Percentiles rank a stretch among this genome's conserved stretches.
These are phyloP conservation scores for Actenoides lindsayi DNA, from an alignment of 2,113 vertebrate genomes.

Conservation along the genomic window DNA sequence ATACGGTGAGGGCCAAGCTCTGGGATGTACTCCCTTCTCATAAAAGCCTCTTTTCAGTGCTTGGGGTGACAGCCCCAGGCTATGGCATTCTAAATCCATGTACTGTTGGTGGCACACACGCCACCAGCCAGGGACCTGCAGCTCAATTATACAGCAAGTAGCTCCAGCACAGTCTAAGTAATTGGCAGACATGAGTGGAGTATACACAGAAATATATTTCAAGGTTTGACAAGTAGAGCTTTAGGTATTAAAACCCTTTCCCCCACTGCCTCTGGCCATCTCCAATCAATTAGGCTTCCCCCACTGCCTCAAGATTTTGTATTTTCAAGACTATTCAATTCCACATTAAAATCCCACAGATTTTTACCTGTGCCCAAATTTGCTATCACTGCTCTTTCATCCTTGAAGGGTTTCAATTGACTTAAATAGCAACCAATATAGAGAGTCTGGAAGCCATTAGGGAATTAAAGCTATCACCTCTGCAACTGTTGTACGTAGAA, in stretches of 20 bases:
- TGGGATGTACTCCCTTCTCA: no score
- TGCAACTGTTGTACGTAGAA: not conserved
- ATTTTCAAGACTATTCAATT: not conserved
- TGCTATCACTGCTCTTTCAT: not conserved
- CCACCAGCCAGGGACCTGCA: not conserved
- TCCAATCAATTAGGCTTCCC: not conserved
- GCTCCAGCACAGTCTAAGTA: not conserved
- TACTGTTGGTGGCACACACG: no score
- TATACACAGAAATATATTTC: not conserved
- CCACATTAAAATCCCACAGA: not conserved
- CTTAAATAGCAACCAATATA: not conserved
- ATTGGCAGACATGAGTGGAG: not conserved
- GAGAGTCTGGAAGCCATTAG: not conserved
- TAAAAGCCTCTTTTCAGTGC: no score
- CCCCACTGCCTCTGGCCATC: no score
- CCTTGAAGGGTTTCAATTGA: not conserved
- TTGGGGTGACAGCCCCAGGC: no score
- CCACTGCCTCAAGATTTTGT: not conserved
- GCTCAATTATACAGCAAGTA: not conserved
- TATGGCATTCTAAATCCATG: no score
- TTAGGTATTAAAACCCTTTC: not conserved
- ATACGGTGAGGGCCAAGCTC: rapidly evolving
- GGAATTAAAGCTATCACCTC: not conserved
- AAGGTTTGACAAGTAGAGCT: not conserved
- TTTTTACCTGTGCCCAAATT: not conserved